Percentiles rank a stretch among this genome's conserved stretches.
Evolutionary conservation across 2,797 vertebrate species (phyloP).

Genomic region (Cryptoblepharus egeriae): DNA sequence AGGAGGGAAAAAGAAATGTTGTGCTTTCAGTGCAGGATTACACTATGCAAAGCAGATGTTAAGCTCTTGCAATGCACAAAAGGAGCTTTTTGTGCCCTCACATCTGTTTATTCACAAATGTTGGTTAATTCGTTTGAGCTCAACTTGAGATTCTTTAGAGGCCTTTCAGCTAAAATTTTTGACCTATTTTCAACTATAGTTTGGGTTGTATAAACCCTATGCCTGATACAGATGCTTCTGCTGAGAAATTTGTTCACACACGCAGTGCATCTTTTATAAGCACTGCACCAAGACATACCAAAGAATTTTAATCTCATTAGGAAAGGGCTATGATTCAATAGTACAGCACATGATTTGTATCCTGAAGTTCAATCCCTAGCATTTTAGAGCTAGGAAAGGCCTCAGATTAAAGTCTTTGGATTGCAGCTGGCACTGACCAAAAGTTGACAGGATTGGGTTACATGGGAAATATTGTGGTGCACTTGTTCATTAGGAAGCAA

Average conservation of each 20-base stretch:
- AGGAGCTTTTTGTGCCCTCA: conserved; percentile 67
- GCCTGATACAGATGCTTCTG: conserved; percentile 13
- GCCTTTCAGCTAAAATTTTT: conserved; percentile 30
- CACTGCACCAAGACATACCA: background rate
- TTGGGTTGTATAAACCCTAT: background rate
- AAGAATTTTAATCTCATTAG: background rate
- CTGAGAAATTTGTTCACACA: conserved; percentile 26
- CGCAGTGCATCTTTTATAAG: conserved; percentile 34
- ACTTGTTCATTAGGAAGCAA: too few species aligned
- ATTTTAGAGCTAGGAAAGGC: background rate
- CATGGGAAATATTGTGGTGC: background rate
- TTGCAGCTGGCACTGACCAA: background rate
- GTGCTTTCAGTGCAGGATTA: conserved; percentile 62
- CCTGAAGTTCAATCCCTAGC: background rate
- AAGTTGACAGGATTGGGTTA: background rate
- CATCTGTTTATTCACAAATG: conserved; percentile 72
- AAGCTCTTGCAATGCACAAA: conserved; percentile 65
- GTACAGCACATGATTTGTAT: background rate
- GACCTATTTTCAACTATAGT: conserved; percentile 9
- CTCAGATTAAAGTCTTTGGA: background rate
- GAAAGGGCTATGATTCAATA: background rate
- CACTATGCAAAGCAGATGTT: conserved; percentile 73
- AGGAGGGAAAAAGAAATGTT: conserved; percentile 57
- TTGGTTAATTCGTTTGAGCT: conserved; percentile 61
- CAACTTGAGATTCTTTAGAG: conserved; percentile 27